Evolutionary conservation across 2,888 invertebrate genomes (phyloP).

Genomic region (Adelphocoris suturalis): DNA sequence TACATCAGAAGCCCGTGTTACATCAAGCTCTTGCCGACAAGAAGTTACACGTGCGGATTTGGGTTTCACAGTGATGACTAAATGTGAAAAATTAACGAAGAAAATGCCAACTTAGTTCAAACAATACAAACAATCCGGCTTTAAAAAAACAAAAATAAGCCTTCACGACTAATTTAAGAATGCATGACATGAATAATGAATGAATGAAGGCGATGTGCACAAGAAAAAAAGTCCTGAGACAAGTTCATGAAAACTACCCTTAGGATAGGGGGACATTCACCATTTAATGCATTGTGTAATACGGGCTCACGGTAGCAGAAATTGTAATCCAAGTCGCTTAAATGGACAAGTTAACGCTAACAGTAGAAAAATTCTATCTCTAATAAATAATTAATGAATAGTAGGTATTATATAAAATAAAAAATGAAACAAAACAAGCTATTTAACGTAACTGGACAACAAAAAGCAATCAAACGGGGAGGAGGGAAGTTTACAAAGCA

Average conservation of each 20-base stretch:
- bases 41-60: not conserved
- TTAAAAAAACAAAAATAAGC: not conserved
- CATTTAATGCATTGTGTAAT: not conserved
- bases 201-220: slow-evolving; percentile 3
- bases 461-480: slow-evolving; percentile 2
- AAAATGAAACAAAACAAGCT: not conserved
- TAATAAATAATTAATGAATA: slow-evolving; percentile 50
- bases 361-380: slow-evolving; percentile 19
- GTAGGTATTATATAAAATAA: not conserved
- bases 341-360: slow-evolving; percentile 26
- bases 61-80: slow-evolving; percentile 7
- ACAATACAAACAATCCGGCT: slow-evolving; percentile 4
- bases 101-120: not conserved
- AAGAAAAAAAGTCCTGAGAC: not conserved
- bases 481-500: not conserved
- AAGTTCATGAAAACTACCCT: not conserved
- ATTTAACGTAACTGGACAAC: slow-evolving; percentile 28
- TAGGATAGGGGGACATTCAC: not conserved
- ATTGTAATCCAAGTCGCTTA: slow-evolving; percentile 15
- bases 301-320: slow-evolving; percentile 28
- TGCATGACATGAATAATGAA: not conserved
- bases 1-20: slow-evolving; percentile 23
- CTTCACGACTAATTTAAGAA: not conserved
- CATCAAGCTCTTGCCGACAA: slow-evolving; percentile 11
- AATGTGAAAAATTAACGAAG: not conserved